Evolutionary conservation across 2,797 vertebrate genomes (phyloP).

Genomic region (Echeneis naucrates): DNA sequence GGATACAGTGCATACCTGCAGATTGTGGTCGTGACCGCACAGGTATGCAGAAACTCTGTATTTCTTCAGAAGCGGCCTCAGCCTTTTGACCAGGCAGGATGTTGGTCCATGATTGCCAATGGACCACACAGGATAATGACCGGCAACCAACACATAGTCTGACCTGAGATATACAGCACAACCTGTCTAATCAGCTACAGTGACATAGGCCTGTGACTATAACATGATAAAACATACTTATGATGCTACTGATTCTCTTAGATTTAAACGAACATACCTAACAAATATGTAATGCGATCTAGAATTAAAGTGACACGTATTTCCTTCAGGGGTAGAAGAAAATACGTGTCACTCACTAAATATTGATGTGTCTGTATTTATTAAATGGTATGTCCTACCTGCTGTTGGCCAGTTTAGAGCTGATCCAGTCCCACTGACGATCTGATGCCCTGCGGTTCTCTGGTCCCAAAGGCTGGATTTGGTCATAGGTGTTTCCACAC

Average conservation of each 20-base stretch:
- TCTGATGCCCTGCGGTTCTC: constrained; percentile 54
- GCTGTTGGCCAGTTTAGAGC: constrained; percentile 58
- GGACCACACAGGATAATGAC: constrained; percentile 84
- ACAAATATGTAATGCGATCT: no score
- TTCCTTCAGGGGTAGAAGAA: no score
- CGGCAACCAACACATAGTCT: constrained; percentile 78
- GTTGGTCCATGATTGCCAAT: constrained; percentile 82
- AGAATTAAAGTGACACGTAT: no score
- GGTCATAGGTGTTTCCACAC: constrained; percentile 79
- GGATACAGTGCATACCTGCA: constrained; percentile 68
- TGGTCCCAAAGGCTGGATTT: constrained; percentile 61
- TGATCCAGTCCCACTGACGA: constrained; percentile 77
- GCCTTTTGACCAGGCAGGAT: constrained; percentile 66
- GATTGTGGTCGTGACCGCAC: constrained; percentile 78
- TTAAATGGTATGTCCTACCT: constrained; percentile 22
- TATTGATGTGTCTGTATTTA: background rate
- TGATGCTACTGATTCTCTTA: no score
- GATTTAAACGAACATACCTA: no score
- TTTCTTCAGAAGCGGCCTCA: constrained; percentile 79
- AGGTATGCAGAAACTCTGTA: constrained; percentile 74
- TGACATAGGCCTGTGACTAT: no score
- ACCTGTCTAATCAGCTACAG: no score
- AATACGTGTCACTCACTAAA: no score
- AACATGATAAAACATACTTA: no score
- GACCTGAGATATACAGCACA: constrained; percentile 59